Evolutionary conservation across 2,888 invertebrate genomes (phyloP), one percentile per base, ranked within the genome.

Genomic region (Andricus curvator): DNA sequence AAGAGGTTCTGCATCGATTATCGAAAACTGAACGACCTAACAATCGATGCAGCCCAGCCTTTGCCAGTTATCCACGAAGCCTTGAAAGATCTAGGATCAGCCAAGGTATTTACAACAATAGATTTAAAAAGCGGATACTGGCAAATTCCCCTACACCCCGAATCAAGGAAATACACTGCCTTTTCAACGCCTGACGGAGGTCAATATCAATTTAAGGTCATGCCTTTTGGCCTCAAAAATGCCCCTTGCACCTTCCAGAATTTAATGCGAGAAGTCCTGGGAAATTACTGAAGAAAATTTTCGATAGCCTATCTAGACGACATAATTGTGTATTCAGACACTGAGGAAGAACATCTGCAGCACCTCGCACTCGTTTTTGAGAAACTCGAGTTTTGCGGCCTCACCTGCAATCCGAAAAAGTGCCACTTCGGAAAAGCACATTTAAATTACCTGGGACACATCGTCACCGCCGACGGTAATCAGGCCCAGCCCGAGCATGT

Each of bases 141-240:
- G 41, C 41, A 41, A 9, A 41, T 41, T 8, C 8, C 41, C 9
- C 0, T 8, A 9, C 6, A 6, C 8, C 41, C 41, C 6, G 41
- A 1, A 5, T 5, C 41, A 6, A 8, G 41, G 9, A 41, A 65
- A 4, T 65, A 65, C 9, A 20, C 66, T 11, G 66, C 22, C 0
- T 41, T 66, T n/a, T 9, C 66, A 0, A 20, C 11, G 11, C 66
- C 66, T 4, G 66, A 51, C 4, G 87, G 88, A 11, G 86, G 86
- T 0, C 82, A 83, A 4, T 90, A 85, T 78, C 87, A 89, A 66
- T 91, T 89, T 70, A 79, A 83, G 2, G 87, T 88, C 0, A 89
- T 88, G 88, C 87, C 88, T 1, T 88, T 67, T 15, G 67, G 41
- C 2, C 1, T 67, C 4, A 67, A 67, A 5, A 41, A 67, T 15